Conservation (phyloP, 2,113 vertebrate species). For the Riparia riparia region DNA sequence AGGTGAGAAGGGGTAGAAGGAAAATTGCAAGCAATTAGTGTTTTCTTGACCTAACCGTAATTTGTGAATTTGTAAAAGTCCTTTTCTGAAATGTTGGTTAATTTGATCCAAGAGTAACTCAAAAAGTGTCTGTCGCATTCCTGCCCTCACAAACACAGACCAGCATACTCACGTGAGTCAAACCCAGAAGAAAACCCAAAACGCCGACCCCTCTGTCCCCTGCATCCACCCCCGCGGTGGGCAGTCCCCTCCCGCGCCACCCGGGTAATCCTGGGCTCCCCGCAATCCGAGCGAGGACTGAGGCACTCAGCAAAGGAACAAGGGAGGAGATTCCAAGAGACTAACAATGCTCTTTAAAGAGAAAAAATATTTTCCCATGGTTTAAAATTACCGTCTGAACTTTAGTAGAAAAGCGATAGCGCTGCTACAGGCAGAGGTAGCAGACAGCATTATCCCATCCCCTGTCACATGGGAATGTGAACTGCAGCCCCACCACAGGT, state of each 20-base stretch:
- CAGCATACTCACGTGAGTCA: rapidly evolving
- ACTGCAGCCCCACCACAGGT: background rate
- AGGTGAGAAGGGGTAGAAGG: slow-evolving; percentile 17
- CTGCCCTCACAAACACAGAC: background rate
- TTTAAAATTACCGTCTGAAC: slow-evolving; percentile 63
- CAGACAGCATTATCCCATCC: background rate
- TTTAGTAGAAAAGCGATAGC: background rate
- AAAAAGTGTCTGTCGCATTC: background rate
- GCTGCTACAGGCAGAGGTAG: background rate
- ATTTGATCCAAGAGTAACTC: background rate
- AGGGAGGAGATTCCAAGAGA: background rate
- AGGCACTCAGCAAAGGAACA: background rate
- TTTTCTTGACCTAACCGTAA: slow-evolving; percentile 38
- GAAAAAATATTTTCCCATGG: slow-evolving; percentile 59
- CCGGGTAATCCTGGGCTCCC: background rate
- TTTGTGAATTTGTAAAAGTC: slow-evolving; percentile 17
- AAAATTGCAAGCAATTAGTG: slow-evolving; percentile 41
- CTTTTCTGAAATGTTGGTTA: background rate
- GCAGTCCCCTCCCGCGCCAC: background rate
- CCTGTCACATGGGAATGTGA: background rate
- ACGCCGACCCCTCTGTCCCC: background rate
- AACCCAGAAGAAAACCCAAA: background rate
- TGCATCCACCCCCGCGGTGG: background rate
- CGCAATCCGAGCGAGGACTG: background rate
- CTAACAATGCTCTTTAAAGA: slow-evolving; percentile 38